Evolutionary conservation across 2,888 invertebrate genomes (phyloP), one percentile per base, ranked within the genome.

Genomic region (Stegana nigrithorax): DNA sequence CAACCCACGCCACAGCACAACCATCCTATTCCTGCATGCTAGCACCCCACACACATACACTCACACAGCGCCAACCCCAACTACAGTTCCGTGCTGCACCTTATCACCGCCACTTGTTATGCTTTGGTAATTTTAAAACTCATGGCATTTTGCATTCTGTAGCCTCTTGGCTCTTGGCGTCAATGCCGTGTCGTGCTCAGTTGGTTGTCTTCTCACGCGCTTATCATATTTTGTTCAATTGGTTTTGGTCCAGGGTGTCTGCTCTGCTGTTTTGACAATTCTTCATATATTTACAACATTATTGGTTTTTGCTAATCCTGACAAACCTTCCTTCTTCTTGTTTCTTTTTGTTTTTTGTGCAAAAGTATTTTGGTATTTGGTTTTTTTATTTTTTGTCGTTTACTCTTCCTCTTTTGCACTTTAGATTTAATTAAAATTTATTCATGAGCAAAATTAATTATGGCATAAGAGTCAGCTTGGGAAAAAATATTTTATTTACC

Each of bases 401-500:
- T 64, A 65, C 63, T 59, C 58, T 51, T 53, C 58, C 55, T 51
- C 19, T 53, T 39, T 27, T 39, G 42, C 32, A 45, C 55, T 47
- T 45, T 47, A 47, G 56, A 67, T 71, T 71, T 74, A 78, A 77
- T 75, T 75, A 74, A 77, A 77, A 75, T 73, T 77, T 77, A 78
- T 77, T 79, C 75, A 78, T 76, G 78, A 78, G 75, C 73, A 70
- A 75, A 78, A 75, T 78, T 77, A 78, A 78, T 78, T 78, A 75
- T 77, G 72, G 70, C 68, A 63, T 68, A 67, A 39, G n/a, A n/a
- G 64, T 47, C 60, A 60, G 39, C 47, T 27, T 47, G 47, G 47
- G 47, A 47, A 47, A 47, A 36, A 45, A 45, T 45, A 45, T 47
- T 23, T 21, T 6, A 29, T 32, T 29, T 32, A 27, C 19, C 29